phyloP scores from a whole-genome alignment of 1,140 invertebrate species.

The Sminthurides bifidus region DNA sequence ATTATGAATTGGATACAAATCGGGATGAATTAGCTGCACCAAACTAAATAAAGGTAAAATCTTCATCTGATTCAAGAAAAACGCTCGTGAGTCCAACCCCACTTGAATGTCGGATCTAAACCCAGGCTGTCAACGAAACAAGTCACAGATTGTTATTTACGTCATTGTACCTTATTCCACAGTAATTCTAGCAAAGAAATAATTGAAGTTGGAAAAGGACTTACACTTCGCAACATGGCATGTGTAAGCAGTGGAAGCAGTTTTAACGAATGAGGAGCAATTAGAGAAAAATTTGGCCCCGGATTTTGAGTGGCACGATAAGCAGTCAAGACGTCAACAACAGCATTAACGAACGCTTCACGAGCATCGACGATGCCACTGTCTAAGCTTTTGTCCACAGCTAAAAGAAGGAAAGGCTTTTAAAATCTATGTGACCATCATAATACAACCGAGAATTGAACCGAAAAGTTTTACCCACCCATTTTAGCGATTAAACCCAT shows the following conservation, averaged over 20 bases:
- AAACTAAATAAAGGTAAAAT: constrained; percentile 66
- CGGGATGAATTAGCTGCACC: constrained; percentile 79
- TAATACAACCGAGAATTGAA: constrained; percentile 1
- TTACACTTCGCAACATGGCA: constrained; percentile 80
- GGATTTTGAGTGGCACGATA: constrained; percentile 58
- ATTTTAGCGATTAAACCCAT: constrained; percentile 87
- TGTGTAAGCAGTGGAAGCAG: constrained; percentile 81
- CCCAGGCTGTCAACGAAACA: constrained; percentile 49
- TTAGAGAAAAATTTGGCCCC: constrained; percentile 49
- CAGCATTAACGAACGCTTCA: constrained; percentile 92
- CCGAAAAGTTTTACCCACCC: constrained; percentile 45
- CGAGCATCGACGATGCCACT: constrained; percentile 80
- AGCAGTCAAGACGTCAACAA: constrained; percentile 74
- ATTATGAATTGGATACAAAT: constrained; percentile 78
- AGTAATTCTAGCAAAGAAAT: not conserved
- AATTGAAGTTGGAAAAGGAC: constrained; percentile 32
- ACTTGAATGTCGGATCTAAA: constrained; percentile 78
- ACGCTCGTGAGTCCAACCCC: constrained; percentile 81
- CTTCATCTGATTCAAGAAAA: constrained; percentile 89
- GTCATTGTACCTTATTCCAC: not conserved
- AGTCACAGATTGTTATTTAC: not conserved
- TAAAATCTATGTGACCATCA: not conserved
- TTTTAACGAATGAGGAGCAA: constrained; percentile 59
- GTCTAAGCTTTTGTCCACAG: constrained; percentile 78
- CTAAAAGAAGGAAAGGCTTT: constrained; percentile 41